These are phyloP conservation scores for Agelastica alni DNA, from an alignment of 2,888 invertebrate genomes.

Conservation along the genomic window DNA sequence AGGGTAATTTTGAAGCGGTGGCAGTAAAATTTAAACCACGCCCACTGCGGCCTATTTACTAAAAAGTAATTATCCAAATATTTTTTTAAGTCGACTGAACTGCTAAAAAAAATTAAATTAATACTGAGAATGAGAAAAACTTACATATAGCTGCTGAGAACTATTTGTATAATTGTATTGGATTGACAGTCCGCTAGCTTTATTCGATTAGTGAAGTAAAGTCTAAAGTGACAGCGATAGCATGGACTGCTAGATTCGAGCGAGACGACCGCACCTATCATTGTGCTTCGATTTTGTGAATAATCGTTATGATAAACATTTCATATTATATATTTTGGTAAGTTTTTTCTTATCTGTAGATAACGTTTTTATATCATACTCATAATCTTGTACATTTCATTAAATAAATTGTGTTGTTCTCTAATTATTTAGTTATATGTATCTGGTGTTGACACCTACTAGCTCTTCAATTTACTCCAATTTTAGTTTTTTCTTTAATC, in stretches of 20 bases:
- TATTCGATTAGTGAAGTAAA: constrained; percentile 34
- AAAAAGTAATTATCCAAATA: constrained; percentile 11
- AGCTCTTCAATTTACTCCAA: constrained; percentile 23
- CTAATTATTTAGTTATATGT: constrained; percentile 10
- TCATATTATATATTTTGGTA: constrained; percentile 47
- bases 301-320: constrained; percentile 52
- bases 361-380: constrained; percentile 5
- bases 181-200: constrained; percentile 13
- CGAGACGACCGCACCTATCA: constrained; percentile 52
- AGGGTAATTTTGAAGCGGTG: no score
- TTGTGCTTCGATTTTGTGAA: constrained; percentile 49
- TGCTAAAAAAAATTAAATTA: constrained; percentile 1
- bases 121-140: constrained; percentile 6
- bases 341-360: constrained; percentile 41
- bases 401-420: neutral
- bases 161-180: constrained; percentile 4
- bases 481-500: constrained; percentile 15
- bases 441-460: constrained; percentile 22
- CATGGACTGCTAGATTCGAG: constrained; percentile 29
- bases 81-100: constrained; percentile 7
- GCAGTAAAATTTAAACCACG: constrained; percentile 13
- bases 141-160: neutral
- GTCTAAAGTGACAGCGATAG: constrained; percentile 28
- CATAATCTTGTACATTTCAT: constrained; percentile 2
- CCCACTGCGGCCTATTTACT: constrained; percentile 10